Evolutionary conservation across 2,888 invertebrate species (phyloP), one percentile per base, ranked within the genome.

Genomic region (Rhabditoides inermis): DNA sequence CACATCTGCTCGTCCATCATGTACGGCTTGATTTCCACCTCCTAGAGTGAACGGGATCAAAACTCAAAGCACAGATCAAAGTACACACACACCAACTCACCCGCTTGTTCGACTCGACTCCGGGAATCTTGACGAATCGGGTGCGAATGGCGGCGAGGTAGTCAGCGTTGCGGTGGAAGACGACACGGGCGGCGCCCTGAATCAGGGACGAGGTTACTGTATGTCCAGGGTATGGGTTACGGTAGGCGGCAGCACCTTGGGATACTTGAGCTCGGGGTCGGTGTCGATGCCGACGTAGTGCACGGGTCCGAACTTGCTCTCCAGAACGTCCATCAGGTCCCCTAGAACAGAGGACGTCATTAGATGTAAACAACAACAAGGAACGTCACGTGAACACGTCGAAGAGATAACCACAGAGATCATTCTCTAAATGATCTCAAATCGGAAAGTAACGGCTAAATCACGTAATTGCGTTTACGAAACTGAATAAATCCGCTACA

Each of bases 1-100:
- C 95, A 95, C 88, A 94, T 90, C 83, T 95, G 95, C 81, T 95
- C 94, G 80, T 95, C 95, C 77, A 95, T 82, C 63, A 95, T 94
- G 80, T 95, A 95, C 61, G 95, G 94, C 82, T 95, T 95, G 72
- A 91, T 89, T 82, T 88, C 85, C 65, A 83, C 84, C 84, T 84
- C 71, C 35, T 45, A 18, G 15, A 32, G 10, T 7, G 32, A 32
- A 32, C 7, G 7, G 32, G n/a, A n/a, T n/a, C n/a, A n/a, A n/a
- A n/a, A n/a, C n/a, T n/a, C n/a, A n/a, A n/a, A n/a, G n/a, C n/a
- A n/a, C n/a, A n/a, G n/a, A n/a, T n/a, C n/a, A n/a, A n/a, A n/a
- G n/a, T n/a, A n/a, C n/a, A n/a, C n/a, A n/a, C n/a, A n/a, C n/a
- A n/a, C n/a, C n/a, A n/a, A 10, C 18, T 26, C 2, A 49, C 48